A percentile compares a stretch with the other conserved stretches of the same genome.
Evolutionary conservation across 2,888 invertebrate species (phyloP).

Genomic region (Latheticus oryzae): DNA sequence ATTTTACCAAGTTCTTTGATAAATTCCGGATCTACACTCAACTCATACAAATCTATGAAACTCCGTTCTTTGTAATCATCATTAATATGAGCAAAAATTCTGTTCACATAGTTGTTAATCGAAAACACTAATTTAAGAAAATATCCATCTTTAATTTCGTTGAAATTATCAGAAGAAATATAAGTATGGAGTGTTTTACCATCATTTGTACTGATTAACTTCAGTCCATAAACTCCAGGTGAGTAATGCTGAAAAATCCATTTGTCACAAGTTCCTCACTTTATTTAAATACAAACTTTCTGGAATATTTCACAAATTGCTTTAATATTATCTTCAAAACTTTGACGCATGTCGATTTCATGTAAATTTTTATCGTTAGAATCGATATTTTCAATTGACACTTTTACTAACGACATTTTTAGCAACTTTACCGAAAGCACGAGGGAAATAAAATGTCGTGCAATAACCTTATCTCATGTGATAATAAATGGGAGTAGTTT

Average conservation of each 20-base stretch:
- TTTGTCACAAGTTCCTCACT: slow-evolving; percentile 1
- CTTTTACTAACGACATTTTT: slow-evolving; percentile 52
- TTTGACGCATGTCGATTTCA: slow-evolving; percentile 52
- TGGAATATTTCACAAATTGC: slow-evolving; percentile 50
- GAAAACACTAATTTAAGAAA: slow-evolving; percentile 60
- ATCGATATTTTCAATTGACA: slow-evolving; percentile 55
- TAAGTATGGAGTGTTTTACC: slow-evolving; percentile 49
- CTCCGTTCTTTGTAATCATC: slow-evolving; percentile 39
- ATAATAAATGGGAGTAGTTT: slow-evolving; percentile 37
- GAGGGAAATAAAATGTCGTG: slow-evolving; percentile 27
- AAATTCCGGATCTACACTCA: slow-evolving; percentile 57
- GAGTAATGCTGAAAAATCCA: slow-evolving; percentile 47
- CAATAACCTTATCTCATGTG: slow-evolving; percentile 34
- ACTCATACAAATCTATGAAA: slow-evolving; percentile 53
- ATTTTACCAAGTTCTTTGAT: slow-evolving; percentile 59
- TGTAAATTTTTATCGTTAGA: slow-evolving; percentile 52
- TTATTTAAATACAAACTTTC: slow-evolving; percentile 47
- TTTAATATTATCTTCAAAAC: slow-evolving; percentile 50
- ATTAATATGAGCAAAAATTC: slow-evolving; percentile 53
- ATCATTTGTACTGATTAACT: slow-evolving; percentile 52
- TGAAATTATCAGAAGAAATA: slow-evolving; percentile 56
- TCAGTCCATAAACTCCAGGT: slow-evolving; percentile 56
- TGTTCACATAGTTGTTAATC: slow-evolving; percentile 52
- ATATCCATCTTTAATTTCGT: slow-evolving; percentile 58
- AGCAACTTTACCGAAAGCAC: slow-evolving; percentile 16